Conservation (phyloP, 2,888 invertebrate genomes). For the Serripes groenlandicus region DNA sequence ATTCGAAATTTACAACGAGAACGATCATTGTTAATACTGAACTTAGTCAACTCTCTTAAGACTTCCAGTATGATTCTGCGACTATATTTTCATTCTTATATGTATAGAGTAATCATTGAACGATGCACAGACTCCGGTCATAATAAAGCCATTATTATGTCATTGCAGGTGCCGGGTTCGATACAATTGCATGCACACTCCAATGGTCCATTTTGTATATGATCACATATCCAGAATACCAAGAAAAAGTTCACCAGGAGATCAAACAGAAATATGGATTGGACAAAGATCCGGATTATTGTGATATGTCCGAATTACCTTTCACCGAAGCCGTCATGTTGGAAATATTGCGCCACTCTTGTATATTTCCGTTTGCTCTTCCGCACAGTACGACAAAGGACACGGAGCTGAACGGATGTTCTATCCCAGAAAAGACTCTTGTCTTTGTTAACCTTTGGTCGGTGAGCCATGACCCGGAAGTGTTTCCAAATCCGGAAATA, state of each 20-base stretch:
- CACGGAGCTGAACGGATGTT: slow-evolving; percentile 68
- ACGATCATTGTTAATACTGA: too few species aligned
- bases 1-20: too few species aligned
- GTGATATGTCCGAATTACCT: slow-evolving; percentile 73
- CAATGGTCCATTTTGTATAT: slow-evolving; percentile 81
- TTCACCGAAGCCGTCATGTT: slow-evolving; percentile 78
- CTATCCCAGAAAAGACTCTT: slow-evolving; percentile 75
- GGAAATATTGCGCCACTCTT: slow-evolving; percentile 78
- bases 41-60: too few species aligned
- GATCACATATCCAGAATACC: slow-evolving; percentile 76
- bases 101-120: too few species aligned
- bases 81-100: too few species aligned
- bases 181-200: slow-evolving; percentile 80
- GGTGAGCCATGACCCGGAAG: slow-evolving; percentile 74
- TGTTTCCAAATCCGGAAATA: slow-evolving; percentile 78
- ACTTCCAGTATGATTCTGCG: too few species aligned
- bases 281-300: slow-evolving; percentile 67
- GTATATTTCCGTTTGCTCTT: slow-evolving; percentile 81
- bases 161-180: slow-evolving; percentile 79
- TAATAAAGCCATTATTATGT: too few species aligned
- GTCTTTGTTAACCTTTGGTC: slow-evolving; percentile 82
- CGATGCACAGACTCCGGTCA: too few species aligned
- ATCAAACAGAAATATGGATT: slow-evolving; percentile 72
- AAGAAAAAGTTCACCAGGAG: slow-evolving; percentile 78
- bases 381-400: slow-evolving; percentile 82